Base-by-base conservation (phyloP, 2,888 invertebrate genomes). In the Drosophila seclusa region DNA sequence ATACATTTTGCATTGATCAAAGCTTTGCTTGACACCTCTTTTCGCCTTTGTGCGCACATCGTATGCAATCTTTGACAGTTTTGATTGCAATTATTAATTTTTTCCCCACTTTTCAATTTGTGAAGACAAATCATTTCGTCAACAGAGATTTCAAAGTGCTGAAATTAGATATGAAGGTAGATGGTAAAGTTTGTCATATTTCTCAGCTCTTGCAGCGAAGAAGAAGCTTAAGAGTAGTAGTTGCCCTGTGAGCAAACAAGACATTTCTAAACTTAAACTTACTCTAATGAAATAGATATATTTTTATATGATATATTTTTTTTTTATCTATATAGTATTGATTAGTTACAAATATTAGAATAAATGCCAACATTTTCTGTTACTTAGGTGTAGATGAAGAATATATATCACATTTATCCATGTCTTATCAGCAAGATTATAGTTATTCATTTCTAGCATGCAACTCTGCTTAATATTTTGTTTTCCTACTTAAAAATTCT, bases 21-120 rank as follows among this genome's bases (percentile, higher is more conserved):
- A 78, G 52, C 71, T 74, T 53, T 48, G 27, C 32, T 8, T 34
- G 11, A 32, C 36, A 40, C 11, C 4, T 13, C 10, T 13, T 40
- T 42, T 38, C 49, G 31, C 29, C 16, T 42, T 45, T 54, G 11
- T 42, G 38, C 29, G 38, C 32, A 16, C 18, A 13, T 36, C 36
- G 42, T 62, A 68, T 48, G 42, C 45, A 75, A 40, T 66, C 61
- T 80, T 80, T 65, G 78, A 80, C 80, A 80, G 71, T 68, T 78
- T 68, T 71, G 76, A 76, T 40, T 65, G 50, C 76, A 80, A 68
- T 78, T 76, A 80, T 76, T 60, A 78, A 65, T 61, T 64, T 55
- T 21, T 34, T 40, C 24, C 3, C 18, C 32, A 13, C 59, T 65
- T 36, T 63, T 63, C 63, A 73, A 68, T 78, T 73, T 78, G 40